phyloP scores from a whole-genome alignment of 2,888 invertebrate species.

The Nemapogon koenigi region DNA sequence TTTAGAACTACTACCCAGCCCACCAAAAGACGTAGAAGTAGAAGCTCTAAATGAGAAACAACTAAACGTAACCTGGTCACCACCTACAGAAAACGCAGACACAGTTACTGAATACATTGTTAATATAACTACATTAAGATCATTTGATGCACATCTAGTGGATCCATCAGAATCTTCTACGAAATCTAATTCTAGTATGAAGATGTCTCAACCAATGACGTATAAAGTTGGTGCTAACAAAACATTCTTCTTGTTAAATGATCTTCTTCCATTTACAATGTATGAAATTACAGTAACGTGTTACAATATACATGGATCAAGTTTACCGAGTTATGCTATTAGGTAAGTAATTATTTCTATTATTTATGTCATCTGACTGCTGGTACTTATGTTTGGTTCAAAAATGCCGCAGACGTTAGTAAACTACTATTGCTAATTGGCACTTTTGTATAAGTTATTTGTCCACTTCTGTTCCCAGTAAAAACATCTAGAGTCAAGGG shows the following conservation, averaged over 20 bases:
- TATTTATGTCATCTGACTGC: no score
- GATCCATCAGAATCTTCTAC: constrained; percentile 50
- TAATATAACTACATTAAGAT: constrained; percentile 73
- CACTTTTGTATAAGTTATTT: no score
- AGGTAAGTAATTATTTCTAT: constrained; percentile 60
- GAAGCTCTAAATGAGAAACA: constrained; percentile 76
- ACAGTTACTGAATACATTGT: constrained; percentile 71
- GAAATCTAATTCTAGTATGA: constrained; percentile 27
- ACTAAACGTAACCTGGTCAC: constrained; percentile 73
- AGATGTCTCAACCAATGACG: constrained; percentile 33
- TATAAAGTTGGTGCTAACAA: constrained; percentile 66
- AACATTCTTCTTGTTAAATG: constrained; percentile 65
- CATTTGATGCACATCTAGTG: constrained; percentile 68
- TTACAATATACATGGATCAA: constrained; percentile 76
- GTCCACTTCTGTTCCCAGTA: no score
- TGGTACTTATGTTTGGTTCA: no score
- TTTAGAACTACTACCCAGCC: constrained; percentile 76
- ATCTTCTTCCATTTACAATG: constrained; percentile 80
- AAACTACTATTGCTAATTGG: no score
- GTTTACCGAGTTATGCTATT: constrained; percentile 76
- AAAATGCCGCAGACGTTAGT: no score
- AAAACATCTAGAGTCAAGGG: no score
- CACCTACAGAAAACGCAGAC: constrained; percentile 69
- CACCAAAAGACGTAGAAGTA: constrained; percentile 74
- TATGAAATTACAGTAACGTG: constrained; percentile 80